Percentiles rank a stretch among this genome's conserved stretches.
phyloP scores from a whole-genome alignment of 2,797 vertebrate species.

The Selene dorsalis region DNA sequence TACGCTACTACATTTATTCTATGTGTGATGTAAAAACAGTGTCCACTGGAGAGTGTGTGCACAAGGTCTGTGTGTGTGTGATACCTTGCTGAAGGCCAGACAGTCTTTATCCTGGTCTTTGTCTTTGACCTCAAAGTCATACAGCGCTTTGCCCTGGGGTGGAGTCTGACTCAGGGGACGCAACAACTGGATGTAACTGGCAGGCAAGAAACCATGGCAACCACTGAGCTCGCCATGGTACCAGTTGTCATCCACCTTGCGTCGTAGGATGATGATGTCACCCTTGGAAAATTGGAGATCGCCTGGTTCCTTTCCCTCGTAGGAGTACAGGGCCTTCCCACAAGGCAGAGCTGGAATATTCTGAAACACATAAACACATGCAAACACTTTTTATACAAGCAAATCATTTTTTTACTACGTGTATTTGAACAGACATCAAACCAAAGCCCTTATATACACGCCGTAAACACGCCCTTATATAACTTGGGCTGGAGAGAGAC shows the following conservation, averaged over 20 bases:
- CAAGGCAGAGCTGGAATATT: slow-evolving; percentile 92
- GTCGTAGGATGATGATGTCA: slow-evolving; percentile 94
- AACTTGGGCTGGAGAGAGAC: not conserved
- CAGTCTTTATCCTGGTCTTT: slow-evolving; percentile 99
- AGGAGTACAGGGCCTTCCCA: slow-evolving; percentile 95
- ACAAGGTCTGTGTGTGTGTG: slow-evolving; percentile 11
- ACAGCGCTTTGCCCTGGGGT: slow-evolving; percentile 97
- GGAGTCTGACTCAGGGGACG: slow-evolving; percentile 92
- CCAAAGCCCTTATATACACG: too few relatives aligned
- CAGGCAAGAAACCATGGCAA: slow-evolving; percentile 94
- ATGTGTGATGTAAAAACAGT: slow-evolving; percentile 23
- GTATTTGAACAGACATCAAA: slow-evolving; percentile 4
- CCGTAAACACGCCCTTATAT: not conserved
- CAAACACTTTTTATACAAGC: not conserved
- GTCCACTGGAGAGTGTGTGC: slow-evolving; percentile 14
- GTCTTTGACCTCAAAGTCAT: slow-evolving; percentile 98
- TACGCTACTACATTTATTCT: not conserved
- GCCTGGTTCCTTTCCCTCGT: slow-evolving; percentile 97
- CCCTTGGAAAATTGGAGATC: slow-evolving; percentile 97
- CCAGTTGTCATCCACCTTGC: slow-evolving; percentile 97
- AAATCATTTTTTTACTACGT: not conserved
- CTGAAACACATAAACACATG: slow-evolving; percentile 78
- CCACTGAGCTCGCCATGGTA: slow-evolving; percentile 96
- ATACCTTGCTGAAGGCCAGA: slow-evolving; percentile 96
- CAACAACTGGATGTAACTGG: slow-evolving; percentile 95